Conservation (phyloP, 2,113 vertebrate species). For the Prionailurus bengalensis region DNA sequence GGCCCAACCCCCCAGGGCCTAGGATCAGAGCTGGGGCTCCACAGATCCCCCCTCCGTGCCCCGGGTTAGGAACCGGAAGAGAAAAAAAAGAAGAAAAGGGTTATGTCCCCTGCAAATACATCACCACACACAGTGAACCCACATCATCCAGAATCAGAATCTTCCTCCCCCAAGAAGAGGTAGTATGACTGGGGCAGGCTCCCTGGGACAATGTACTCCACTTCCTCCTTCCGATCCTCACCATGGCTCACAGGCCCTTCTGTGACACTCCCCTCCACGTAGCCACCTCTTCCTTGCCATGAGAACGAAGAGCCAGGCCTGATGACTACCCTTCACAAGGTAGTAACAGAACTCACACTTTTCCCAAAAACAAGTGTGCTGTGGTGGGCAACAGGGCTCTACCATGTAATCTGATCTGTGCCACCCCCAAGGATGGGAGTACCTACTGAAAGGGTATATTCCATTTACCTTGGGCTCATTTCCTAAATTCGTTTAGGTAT, state of each 20-base stretch:
- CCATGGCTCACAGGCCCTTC: not conserved
- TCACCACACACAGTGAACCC: not conserved
- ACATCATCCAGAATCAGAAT: not conserved
- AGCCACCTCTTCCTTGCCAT: not conserved
- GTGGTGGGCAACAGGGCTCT: not conserved
- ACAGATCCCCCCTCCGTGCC: not conserved
- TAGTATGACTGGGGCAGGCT: not conserved
- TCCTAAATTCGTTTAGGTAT: slow-evolving; percentile 30
- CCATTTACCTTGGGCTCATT: not conserved
- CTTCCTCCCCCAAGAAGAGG: not conserved
- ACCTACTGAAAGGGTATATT: not conserved
- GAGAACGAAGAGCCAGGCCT: not conserved
- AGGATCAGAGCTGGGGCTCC: not conserved
- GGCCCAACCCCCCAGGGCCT: not conserved
- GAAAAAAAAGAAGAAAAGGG: not conserved
- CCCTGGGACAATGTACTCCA: not conserved
- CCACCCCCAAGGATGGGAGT: not conserved
- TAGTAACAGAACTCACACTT: slow-evolving; percentile 28
- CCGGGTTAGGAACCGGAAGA: not conserved
- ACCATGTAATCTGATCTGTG: not conserved
- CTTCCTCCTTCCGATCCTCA: not conserved
- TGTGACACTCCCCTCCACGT: not conserved
- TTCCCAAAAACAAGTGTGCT: not conserved
- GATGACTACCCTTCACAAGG: not conserved
- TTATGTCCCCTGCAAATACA: not conserved